phyloP scores from a whole-genome alignment of 2,113 vertebrate genomes.

The Galeopterus variegatus region DNA sequence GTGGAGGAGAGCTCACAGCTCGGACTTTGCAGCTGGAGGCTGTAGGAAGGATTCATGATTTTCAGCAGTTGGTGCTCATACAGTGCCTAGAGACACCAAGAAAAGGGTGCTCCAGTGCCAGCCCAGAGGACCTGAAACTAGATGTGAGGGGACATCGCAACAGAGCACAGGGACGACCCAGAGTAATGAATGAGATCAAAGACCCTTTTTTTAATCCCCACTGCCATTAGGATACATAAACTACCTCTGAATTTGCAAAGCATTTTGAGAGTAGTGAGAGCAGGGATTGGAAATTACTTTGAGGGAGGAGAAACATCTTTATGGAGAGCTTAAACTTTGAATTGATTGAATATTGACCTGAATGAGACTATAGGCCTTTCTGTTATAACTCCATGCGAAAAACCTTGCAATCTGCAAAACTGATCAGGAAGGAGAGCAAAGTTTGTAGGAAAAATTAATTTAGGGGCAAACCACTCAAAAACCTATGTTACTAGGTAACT shows the following conservation, averaged over 20 bases:
- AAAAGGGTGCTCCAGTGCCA: too few species aligned
- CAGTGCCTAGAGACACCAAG: neutral
- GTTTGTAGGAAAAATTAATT: neutral
- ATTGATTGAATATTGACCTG: neutral
- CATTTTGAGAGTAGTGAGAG: neutral
- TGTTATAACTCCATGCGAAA: neutral
- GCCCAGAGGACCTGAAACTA: neutral
- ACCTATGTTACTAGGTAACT: neutral
- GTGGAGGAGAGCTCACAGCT: neutral
- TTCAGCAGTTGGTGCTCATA: neutral
- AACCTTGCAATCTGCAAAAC: neutral
- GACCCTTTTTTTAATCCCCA: neutral
- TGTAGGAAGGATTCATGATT: neutral
- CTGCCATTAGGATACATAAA: neutral
- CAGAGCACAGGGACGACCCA: neutral
- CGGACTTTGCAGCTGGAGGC: neutral
- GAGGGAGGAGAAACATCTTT: neutral
- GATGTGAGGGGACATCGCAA: neutral
- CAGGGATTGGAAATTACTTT: neutral
- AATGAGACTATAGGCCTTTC: neutral
- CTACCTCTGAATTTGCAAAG: neutral
- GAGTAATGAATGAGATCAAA: neutral
- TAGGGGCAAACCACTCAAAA: neutral
- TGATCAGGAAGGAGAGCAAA: neutral
- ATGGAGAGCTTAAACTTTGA: neutral